Percentiles rank a stretch among this genome's conserved stretches.
Conservation (phyloP, 2,888 invertebrate species). For the Drosophila longiperda region DNA sequence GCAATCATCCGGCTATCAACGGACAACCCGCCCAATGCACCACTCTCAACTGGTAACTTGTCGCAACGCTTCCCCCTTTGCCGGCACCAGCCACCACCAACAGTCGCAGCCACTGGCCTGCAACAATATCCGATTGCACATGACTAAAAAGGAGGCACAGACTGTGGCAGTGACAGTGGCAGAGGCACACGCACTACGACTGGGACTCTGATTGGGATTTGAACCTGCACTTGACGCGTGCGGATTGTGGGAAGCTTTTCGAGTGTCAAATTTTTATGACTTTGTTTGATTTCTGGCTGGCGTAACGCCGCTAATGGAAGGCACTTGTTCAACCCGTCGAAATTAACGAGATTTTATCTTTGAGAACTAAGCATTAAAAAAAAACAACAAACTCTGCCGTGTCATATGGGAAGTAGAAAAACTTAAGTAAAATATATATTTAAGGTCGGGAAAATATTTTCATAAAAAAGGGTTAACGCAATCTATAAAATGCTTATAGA, state of each 20-base stretch:
- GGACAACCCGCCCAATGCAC: conserved; percentile 31
- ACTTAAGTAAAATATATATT: neutral
- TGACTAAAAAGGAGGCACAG: conserved; percentile 8
- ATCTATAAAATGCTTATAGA: neutral
- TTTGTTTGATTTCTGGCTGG: conserved; percentile 78
- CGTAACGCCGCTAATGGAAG: conserved; percentile 76
- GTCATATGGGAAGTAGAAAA: conserved; percentile 41
- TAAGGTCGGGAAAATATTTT: neutral
- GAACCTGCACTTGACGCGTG: conserved; percentile 70
- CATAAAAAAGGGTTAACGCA: neutral
- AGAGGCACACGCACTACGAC: neutral
- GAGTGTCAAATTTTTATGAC: conserved; percentile 81
- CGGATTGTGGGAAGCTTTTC: conserved; percentile 70
- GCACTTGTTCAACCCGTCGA: conserved; percentile 68
- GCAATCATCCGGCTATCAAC: conserved; percentile 42
- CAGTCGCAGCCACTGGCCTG: conserved; percentile 29
- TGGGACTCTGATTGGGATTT: conserved; percentile 13
- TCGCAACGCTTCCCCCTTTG: conserved; percentile 18
- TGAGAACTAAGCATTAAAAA: neutral
- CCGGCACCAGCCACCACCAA: conserved; percentile 33
- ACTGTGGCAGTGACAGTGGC: neutral
- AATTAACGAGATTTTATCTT: conserved; percentile 66
- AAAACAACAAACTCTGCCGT: conserved; percentile 11
- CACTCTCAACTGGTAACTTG: conserved; percentile 22
- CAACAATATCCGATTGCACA: conserved; percentile 76